A percentile compares a stretch with the other conserved stretches of the same genome.
These are phyloP conservation scores for Entomyzon cyanotis DNA, from an alignment of 2,113 vertebrate genomes.

Conservation along the genomic window DNA sequence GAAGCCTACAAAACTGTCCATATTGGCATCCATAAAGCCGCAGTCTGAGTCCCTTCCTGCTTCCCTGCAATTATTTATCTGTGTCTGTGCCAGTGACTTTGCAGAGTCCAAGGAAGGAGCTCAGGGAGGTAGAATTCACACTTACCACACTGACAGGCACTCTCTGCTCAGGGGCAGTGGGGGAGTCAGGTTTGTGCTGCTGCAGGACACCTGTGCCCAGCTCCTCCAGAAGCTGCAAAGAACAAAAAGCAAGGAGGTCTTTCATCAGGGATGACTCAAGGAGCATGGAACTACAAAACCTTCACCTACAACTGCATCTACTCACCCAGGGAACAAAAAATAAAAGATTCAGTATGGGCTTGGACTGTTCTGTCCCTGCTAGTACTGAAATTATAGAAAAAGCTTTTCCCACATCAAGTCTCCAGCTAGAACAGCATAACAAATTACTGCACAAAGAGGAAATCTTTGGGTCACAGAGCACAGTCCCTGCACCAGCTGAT, in stretches of 20 bases:
- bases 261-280: neutral
- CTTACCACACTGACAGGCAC: slow-evolving; percentile 83
- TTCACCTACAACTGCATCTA: neutral
- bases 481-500: neutral
- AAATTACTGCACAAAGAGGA: neutral
- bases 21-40: accelerated
- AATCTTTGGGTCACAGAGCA: neutral
- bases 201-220: slow-evolving; percentile 89
- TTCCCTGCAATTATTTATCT: neutral
- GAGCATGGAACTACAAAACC: neutral
- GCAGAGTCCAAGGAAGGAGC: neutral
- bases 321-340: neutral
- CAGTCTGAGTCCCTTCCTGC: neutral
- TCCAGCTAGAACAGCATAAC: neutral
- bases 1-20: neutral
- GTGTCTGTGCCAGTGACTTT: neutral
- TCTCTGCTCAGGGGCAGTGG: slow-evolving; percentile 60
- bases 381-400: neutral
- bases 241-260: neutral
- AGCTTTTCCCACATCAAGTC: neutral
- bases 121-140: neutral
- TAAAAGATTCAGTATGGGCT: neutral
- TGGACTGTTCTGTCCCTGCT: neutral
- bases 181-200: slow-evolving; percentile 84
- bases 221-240: slow-evolving; percentile 89